Conservation (phyloP, 2,797 vertebrate genomes). For the Picus viridis region DNA sequence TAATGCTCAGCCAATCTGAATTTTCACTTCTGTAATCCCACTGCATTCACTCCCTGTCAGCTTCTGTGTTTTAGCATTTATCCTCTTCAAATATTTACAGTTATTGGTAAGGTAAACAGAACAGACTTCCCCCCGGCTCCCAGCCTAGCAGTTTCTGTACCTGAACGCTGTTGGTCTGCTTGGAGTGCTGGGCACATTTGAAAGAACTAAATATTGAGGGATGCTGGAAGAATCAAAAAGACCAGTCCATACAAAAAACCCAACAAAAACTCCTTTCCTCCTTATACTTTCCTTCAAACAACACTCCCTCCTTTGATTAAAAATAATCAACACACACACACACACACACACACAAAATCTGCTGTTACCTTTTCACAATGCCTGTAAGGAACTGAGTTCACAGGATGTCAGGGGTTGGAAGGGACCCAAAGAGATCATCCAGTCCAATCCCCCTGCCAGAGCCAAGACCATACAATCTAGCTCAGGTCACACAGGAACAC, state of each 20-base stretch:
- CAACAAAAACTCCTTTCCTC: background rate
- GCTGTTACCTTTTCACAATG: background rate
- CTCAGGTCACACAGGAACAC: too few relatives aligned
- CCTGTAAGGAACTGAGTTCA: background rate
- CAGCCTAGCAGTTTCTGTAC: background rate
- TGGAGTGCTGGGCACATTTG: background rate
- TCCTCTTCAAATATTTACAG: slow-evolving; percentile 39
- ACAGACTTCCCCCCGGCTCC: background rate
- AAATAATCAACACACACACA: too few relatives aligned
- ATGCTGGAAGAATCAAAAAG: background rate
- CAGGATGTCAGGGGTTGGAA: too few relatives aligned
- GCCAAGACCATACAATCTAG: too few relatives aligned
- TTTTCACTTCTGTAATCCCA: slow-evolving; percentile 32
- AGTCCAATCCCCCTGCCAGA: too few relatives aligned
- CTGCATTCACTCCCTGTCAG: background rate
- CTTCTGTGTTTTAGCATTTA: background rate
- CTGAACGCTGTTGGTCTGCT: background rate
- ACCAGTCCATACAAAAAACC: background rate
- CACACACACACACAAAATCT: background rate
- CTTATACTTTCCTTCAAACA: background rate
- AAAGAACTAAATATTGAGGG: background rate
- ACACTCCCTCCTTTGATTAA: too few relatives aligned
- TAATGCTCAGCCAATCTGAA: background rate
- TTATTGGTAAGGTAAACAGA: background rate
- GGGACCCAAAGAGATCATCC: too few relatives aligned